A percentile compares a stretch with the other conserved stretches of the same genome.
Conservation (phyloP, 2,113 vertebrate species). For the Helogale parvula region DNA sequence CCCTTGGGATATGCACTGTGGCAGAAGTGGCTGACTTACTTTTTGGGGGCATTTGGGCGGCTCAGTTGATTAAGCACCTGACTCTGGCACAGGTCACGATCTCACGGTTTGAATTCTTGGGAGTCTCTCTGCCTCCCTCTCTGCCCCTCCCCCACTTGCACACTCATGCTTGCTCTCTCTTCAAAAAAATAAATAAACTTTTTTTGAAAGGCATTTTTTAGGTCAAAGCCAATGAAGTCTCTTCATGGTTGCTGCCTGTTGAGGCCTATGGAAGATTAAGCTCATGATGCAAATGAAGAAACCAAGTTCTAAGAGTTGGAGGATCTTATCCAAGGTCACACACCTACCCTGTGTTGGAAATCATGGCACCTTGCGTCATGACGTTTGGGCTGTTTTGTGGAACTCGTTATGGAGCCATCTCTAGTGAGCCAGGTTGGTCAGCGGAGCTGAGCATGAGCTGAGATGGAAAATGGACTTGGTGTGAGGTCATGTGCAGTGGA, state of each 20-base stretch:
- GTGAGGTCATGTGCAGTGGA: not conserved
- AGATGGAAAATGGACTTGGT: not conserved
- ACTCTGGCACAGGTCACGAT: no score
- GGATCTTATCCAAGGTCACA: no score
- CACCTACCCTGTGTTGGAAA: not conserved
- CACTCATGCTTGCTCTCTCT: no score
- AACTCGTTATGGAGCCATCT: not conserved
- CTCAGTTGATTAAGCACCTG: no score
- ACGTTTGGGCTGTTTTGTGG: not conserved
- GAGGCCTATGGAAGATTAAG: no score
- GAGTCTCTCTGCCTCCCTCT: no score
- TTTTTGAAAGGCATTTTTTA: not conserved
- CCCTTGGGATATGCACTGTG: no score
- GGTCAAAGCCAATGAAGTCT: not conserved
- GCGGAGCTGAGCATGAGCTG: not conserved
- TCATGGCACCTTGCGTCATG: no score
- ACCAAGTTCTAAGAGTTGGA: not conserved
- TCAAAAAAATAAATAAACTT: no score
- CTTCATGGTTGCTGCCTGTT: not conserved
- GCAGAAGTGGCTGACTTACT: not conserved
- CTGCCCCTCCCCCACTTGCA: no score
- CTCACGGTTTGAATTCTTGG: no score
- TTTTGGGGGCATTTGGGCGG: no score
- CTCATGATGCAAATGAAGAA: not conserved
- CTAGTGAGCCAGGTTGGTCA: not conserved